Evolutionary conservation across 2,797 vertebrate species (phyloP).

Genomic region (Sardinella longiceps): DNA sequence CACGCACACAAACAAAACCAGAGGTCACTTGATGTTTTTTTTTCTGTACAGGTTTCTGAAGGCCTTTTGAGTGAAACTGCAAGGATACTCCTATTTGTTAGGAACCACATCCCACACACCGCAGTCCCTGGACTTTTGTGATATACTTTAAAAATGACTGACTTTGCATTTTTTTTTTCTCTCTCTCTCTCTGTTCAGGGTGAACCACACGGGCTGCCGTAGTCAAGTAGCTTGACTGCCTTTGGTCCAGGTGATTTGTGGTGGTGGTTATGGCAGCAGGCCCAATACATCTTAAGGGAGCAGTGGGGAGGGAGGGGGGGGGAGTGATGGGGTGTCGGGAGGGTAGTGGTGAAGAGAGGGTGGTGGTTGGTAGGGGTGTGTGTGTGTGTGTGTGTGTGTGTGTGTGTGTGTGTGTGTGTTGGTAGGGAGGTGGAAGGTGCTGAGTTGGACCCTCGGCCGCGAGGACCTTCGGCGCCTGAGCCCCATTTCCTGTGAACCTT

Average conservation of each 20-base stretch:
- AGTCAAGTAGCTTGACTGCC: slow-evolving; percentile 33
- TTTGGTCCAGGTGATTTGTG: slow-evolving; percentile 43
- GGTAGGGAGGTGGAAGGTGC: not conserved
- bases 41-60: not conserved
- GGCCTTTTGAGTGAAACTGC: not conserved
- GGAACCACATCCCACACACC: not conserved
- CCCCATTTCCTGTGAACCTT: not conserved
- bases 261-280: slow-evolving; percentile 7
- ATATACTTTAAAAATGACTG: not conserved
- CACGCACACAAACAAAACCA: slow-evolving; percentile 12
- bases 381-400: not conserved
- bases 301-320: not conserved
- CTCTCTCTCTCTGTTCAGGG: not conserved
- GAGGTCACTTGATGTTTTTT: not conserved
- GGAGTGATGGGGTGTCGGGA: no score
- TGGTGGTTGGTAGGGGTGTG: not conserved
- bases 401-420: not conserved
- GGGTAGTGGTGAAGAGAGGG: not conserved
- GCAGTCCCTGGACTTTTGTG: not conserved
- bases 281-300: not conserved
- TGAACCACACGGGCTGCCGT: slow-evolving; percentile 20
- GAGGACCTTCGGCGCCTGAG: not conserved
- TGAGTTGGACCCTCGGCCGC: not conserved
- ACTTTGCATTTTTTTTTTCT: not conserved
- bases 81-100: not conserved